Conservation (phyloP, 1,140 invertebrate genomes). For the Lanistes nyassanus region DNA sequence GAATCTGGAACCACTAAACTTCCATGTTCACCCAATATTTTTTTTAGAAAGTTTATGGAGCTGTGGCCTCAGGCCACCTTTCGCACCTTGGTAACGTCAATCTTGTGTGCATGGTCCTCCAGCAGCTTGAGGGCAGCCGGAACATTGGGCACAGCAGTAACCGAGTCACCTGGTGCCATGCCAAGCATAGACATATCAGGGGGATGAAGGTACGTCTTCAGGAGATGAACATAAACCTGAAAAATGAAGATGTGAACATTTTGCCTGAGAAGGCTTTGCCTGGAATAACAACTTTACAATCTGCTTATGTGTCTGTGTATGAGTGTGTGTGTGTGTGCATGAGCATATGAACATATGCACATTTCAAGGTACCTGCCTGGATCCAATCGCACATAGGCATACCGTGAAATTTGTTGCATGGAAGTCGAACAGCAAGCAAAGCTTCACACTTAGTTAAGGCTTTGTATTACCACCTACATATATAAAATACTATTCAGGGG, state of each 20-base stretch:
- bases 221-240: conserved; percentile 72
- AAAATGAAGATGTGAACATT: conserved; percentile 8
- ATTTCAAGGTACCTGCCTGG: too few relatives aligned
- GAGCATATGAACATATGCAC: too few relatives aligned
- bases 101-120: conserved; percentile 83
- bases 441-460: too few relatives aligned
- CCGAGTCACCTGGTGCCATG: conserved; percentile 62
- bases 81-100: conserved; percentile 79
- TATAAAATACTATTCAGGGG: too few relatives aligned
- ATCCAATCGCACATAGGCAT: too few relatives aligned
- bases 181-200: conserved; percentile 69
- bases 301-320: too few relatives aligned
- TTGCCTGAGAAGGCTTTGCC: too few relatives aligned
- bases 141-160: conserved; percentile 75
- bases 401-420: too few relatives aligned
- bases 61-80: not conserved
- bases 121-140: conserved; percentile 82
- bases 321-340: too few relatives aligned
- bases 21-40: not conserved
- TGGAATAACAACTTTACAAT: not conserved
- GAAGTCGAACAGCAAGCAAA: too few relatives aligned
- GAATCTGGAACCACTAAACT: not conserved
- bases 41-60: not conserved
- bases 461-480: too few relatives aligned
- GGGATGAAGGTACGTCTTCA: conserved; percentile 71